Percentiles rank a stretch among this genome's conserved stretches.
These are phyloP conservation scores for Natator depressus DNA, from an alignment of 2,113 vertebrate species.

Conservation along the genomic window DNA sequence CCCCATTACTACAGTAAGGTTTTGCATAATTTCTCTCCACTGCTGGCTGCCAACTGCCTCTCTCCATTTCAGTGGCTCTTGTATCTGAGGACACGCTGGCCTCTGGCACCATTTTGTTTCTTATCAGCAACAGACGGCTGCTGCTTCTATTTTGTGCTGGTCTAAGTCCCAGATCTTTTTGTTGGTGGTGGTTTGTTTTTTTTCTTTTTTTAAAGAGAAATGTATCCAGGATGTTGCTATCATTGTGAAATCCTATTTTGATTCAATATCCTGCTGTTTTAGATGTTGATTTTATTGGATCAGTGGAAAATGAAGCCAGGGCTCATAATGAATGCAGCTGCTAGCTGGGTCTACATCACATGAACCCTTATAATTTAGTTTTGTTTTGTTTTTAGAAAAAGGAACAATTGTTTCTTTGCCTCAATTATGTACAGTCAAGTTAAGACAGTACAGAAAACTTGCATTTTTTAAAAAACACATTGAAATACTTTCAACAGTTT, in stretches of 20 bases:
- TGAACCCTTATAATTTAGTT: neutral
- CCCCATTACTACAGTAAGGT: neutral
- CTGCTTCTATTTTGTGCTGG: neutral
- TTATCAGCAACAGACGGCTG: neutral
- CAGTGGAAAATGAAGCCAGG: constrained; percentile 45
- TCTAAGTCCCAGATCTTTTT: neutral
- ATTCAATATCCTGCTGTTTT: constrained; percentile 43
- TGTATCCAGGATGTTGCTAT: constrained; percentile 52
- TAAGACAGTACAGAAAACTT: neutral
- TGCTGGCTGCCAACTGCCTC: neutral
- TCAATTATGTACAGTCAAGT: neutral
- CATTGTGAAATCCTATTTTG: constrained; percentile 58
- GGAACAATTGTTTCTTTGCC: neutral
- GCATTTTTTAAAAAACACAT: too few species aligned
- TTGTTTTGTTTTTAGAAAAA: neutral
- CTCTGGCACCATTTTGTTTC: neutral
- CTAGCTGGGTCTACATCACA: constrained; percentile 25
- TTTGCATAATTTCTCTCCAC: neutral
- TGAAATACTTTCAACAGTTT: too few species aligned
- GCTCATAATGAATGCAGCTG: constrained; percentile 37
- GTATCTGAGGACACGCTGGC: neutral
- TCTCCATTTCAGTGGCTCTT: neutral
- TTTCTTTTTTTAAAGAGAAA: neutral
- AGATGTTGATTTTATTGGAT: constrained; percentile 47
- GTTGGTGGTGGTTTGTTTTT: neutral